These are phyloP conservation scores for Oedothorax gibbosus DNA, from an alignment of 1,140 invertebrate species.

Conservation along the genomic window DNA sequence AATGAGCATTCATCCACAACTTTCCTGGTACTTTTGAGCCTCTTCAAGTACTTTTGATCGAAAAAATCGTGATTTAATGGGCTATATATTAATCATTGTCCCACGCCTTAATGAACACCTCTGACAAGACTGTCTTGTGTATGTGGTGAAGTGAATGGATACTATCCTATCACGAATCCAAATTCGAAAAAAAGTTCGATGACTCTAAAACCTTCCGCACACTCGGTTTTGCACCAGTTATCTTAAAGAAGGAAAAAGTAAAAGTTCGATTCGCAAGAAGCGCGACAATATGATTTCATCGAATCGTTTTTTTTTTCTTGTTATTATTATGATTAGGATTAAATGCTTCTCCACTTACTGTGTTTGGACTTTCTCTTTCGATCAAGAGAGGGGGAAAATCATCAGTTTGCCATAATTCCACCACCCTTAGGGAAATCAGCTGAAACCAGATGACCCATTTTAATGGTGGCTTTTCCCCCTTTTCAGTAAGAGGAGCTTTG, in stretches of 20 bases:
- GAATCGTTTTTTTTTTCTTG: conserved; percentile 14
- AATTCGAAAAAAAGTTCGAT: conserved; percentile 47
- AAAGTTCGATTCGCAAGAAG: not conserved
- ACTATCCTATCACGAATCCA: not conserved
- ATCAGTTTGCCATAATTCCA: conserved; percentile 32
- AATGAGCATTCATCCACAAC: too few species aligned
- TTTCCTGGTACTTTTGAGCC: too few species aligned
- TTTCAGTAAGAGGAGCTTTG: not conserved
- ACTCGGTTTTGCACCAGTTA: conserved; percentile 31
- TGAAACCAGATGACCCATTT: conserved; percentile 56
- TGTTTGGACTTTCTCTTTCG: conserved; percentile 49
- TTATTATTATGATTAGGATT: conserved; percentile 23
- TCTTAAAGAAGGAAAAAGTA: conserved; percentile 10
- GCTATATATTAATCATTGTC: too few species aligned
- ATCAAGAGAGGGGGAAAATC: conserved; percentile 12
- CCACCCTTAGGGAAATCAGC: conserved; percentile 42
- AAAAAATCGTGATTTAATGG: too few species aligned
- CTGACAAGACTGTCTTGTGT: too few species aligned
- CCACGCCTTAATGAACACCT: too few species aligned
- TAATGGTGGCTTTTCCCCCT: conserved; percentile 28
- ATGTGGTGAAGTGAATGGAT: too few species aligned
- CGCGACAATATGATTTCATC: conserved; percentile 6
- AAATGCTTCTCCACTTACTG: conserved; percentile 32
- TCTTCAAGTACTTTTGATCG: too few species aligned
- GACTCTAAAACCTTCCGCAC: conserved; percentile 25